Evolutionary conservation across 2,797 vertebrate species (phyloP), one percentile per base, ranked within the genome.

Genomic region (Neosalanx taihuensis): DNA sequence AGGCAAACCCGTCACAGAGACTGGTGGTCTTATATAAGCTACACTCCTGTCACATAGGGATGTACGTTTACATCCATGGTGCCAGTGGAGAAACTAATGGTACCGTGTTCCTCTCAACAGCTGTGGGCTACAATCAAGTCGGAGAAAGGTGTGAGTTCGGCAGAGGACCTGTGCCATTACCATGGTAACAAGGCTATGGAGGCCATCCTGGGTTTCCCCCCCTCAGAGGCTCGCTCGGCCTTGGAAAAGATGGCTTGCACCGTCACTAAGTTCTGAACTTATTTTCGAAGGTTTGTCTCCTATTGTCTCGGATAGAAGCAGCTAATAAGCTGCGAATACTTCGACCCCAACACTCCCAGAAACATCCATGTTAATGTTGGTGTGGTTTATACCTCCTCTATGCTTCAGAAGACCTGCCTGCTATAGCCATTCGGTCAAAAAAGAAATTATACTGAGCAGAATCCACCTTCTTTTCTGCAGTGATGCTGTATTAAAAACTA

Each of bases 201-300:
- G 61, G 95, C 96, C 91, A 95, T 99, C 91, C 91, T 94, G 88
- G 89, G 81, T 89, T 98, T 99, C 91, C 94, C 96, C 86, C 92
- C 95, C 86, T 99, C 97, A 0, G 95, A 99, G 90, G 96, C 98
- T 88, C 94, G 95, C 83, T 94, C 95, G 0, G 95, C 97, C 88
- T 91, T 99, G 90, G 95, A 98, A 94, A 99, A 99, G 93, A 97
- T 99, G 59, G 95, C 97, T 89, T 91, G 86, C 0, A 93, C 96
- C 1, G 79, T 96, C 91, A 96, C 93, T 89, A 96, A 94, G 91
- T 95, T 96, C 83, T 95, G 92, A 86, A 92, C 49, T 26, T 3
- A 17, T 18, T 29, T 67, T 9, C 51, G 6, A 20, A 2, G 23
- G 18, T 64, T 64, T 56, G 51, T 53, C 51, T 53, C 51, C 51